Base-by-base conservation (phyloP, 2,888 invertebrate genomes). In the Harpalus rufipes region DNA sequence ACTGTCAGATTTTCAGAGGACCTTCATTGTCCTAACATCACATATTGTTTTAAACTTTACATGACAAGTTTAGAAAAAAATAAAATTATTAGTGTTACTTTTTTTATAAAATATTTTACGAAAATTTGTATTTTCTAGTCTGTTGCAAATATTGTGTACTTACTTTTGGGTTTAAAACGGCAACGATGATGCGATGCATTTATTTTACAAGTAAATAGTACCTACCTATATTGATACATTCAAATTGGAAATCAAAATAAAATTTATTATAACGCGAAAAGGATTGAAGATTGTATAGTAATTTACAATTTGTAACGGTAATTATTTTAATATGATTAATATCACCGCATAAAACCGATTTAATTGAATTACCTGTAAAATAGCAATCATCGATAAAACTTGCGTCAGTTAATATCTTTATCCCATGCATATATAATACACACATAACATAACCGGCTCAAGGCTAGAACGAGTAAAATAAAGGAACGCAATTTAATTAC, bases 401-500 rank as follows among this genome's bases (percentile, higher is more conserved):
- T 39, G 32, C 68, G 32, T 39, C 32, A 68, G 68, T 39, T 68
- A 68, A n/a, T 32, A 39, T 25, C n/a, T 68, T n/a, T 32, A 14
- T 39, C 12, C 32, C 25, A 10, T 68, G 68, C 39, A 68, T 68
- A 68, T 39, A 32, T 68, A 68, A 68, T 44, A 44, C 12, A 25
- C 3, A 68, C 39, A 72, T 72, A 72, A 72, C 72, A 41, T 18
- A 74, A 41, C 44, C 16, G 18, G 72, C 72, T 74, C 72, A 74
- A 74, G 72, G 72, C 72, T 39, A 68, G 10, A 4, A 32, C 32
- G 32, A 68, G n/a, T 14, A 68, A 68, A 63, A 18, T 63, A 41
- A 74, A 74, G 72, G 72, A 74, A 74, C 44, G 18, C 72, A 74
- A 74, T 74, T 44, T 44, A 74, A 74, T 74, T 74, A 74, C 18